Base-by-base conservation (phyloP, 2,113 vertebrate species). In the Pelecanoides urinatrix region DNA sequence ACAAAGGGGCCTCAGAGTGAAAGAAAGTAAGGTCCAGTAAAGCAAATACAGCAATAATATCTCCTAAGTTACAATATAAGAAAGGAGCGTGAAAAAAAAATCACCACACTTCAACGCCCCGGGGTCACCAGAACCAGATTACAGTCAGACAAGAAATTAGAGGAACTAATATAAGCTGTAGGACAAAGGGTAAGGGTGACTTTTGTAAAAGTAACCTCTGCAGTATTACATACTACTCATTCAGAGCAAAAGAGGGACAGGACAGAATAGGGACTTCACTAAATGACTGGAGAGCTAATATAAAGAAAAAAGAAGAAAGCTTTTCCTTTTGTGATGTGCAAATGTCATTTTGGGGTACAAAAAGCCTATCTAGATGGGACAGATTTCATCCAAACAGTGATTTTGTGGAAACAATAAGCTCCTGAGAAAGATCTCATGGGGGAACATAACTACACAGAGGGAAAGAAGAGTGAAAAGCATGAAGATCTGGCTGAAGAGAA, bases 401-500 rank as follows among this genome's bases (percentile, higher is more conserved):
- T 87, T 80, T 65, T 82, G 45, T 67, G 74, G 52, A 81, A 96
- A 95, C 67, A 93, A 95, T 89, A 91, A 83, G 72, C 49, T 95
- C 56, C 59, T 42, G 71, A 93, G 86, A 81, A 94, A 44, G 73
- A 90, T 18, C 50, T 86, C 61, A 8, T 62, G 34, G 27, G 93
- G 78, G 15, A 95, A 21, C 49, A 44, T 30, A 92, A 56, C 45
- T 68, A 72, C 74, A 73, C 13, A 65, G 77, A 68, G 38, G 16
- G 59, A 67, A 83, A 71, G 40, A 90, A 75, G 53, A 96, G n/a
- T 85, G 32, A 88, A 97, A 90, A 90, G 36, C 25, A 7, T 18
- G 12, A 91, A 58, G 58, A 82, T 86, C 8, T 84, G 58, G 36
- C 40, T 87, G 62, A 92, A 86, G 71, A 92, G n/a, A 42, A 92